Conservation (phyloP, 2,888 invertebrate genomes). For the Orthonevra nobilis region DNA sequence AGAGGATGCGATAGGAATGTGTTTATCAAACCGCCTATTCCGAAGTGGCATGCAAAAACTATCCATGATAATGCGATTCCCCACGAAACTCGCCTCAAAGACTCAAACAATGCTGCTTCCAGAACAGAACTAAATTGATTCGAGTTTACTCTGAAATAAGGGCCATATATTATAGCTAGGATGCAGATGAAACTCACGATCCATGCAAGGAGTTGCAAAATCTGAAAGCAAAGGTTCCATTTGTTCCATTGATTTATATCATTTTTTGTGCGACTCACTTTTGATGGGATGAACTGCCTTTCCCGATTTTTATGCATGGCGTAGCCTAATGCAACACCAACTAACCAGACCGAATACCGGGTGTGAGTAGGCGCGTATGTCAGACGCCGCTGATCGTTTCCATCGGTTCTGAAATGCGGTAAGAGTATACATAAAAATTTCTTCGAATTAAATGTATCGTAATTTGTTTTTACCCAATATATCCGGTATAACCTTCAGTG, state of each 20-base stretch:
- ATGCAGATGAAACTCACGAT: slow-evolving; percentile 75
- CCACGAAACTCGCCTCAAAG: slow-evolving; percentile 77
- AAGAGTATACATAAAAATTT: no score
- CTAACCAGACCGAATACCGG: slow-evolving; percentile 78
- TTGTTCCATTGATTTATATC: no score
- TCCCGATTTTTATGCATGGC: slow-evolving; percentile 77
- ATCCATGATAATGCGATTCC: slow-evolving; percentile 77
- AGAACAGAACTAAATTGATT: slow-evolving; percentile 73
- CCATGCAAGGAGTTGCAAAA: no score
- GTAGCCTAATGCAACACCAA: slow-evolving; percentile 79
- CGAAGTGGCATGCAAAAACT: slow-evolving; percentile 79
- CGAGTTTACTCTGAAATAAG: slow-evolving; percentile 76
- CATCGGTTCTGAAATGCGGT: no score
- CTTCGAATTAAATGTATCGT: not conserved
- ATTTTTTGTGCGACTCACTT: no score
- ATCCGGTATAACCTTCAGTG: slow-evolving; percentile 72
- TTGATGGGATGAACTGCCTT: no score
- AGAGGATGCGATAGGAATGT: slow-evolving; percentile 78
- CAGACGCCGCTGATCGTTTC: slow-evolving; percentile 74
- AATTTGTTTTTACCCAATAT: not conserved
- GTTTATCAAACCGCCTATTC: slow-evolving; percentile 78
- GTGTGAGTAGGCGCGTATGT: slow-evolving; percentile 79
- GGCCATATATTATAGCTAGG: slow-evolving; percentile 77
- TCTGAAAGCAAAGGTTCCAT: no score
- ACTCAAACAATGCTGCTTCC: slow-evolving; percentile 78